Evolutionary conservation across 2,797 vertebrate species (phyloP), one percentile per base, ranked within the genome.

Genomic region (Centropyge bicolor): DNA sequence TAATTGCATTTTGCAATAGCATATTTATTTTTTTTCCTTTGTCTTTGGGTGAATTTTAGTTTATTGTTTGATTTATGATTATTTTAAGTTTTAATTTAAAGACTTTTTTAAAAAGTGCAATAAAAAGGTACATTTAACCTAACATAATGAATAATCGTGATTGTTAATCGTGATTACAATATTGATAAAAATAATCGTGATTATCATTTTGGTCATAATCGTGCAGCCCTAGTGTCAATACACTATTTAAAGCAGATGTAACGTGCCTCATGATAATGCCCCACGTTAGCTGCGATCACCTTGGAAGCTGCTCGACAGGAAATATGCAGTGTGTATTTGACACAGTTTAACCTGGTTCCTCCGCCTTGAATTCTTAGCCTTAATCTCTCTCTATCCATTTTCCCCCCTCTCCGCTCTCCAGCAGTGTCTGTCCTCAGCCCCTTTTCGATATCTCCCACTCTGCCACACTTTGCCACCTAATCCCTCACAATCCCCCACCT

Each of bases 231-330:
- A n/a, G n/a, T 31, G 45, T 24, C 40, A 70, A 12, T 22, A n/a
- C n/a, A n/a, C 11, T 17, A 51, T 22, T 66, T n/a, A 43, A 67
- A 40, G 8, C 43, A 35, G 16, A 46, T 63, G 36, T 46, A 31
- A 57, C 54, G 20, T 40, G 27, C 38, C 55, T 19, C 8, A 57
- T 17, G 45, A 14, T 45, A 40, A 65, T 66, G 49, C 36, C 52
- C 11, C 36, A n/a, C n/a, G 59, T 76, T 68, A 54, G 9, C 20
- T 66, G n/a, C 73, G 4, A 83, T 77, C 52, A 67, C 38, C 1
- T 49, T 41, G 19, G 35, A 70, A 13, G 41, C 35, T 66, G 10
- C n/a, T n/a, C n/a, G n/a, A n/a, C 9, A 40, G 48, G 4, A 45
- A 35, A 82, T 0, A n/a, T 24, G 36, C n/a, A 45, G 31, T 54